Percentiles rank a stretch among this genome's conserved stretches.
These are phyloP conservation scores for Dicrurus megarhynchus DNA, from an alignment of 2,113 vertebrate species.

Conservation along the genomic window DNA sequence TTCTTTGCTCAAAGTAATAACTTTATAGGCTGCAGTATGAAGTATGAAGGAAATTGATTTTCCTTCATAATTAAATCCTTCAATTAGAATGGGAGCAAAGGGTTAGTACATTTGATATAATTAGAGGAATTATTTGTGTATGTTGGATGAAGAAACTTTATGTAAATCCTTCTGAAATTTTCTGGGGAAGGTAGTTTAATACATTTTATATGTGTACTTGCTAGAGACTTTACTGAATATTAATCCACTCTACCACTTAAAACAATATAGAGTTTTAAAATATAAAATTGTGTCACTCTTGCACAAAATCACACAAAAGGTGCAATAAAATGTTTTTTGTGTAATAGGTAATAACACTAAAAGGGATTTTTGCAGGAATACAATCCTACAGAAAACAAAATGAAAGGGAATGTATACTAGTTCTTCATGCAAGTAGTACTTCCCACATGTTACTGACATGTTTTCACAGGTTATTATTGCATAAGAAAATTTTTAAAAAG, in stretches of 20 bases:
- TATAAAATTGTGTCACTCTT: background rate
- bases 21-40: background rate
- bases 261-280: background rate
- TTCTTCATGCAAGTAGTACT: background rate
- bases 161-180: background rate
- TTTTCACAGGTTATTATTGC: background rate
- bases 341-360: background rate
- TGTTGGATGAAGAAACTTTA: conserved; percentile 17
- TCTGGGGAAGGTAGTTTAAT: background rate
- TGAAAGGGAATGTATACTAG: background rate
- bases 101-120: background rate
- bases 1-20: background rate
- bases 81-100: background rate
- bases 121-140: background rate
- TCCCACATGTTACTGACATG: background rate
- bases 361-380: background rate
- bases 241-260: background rate
- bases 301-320: background rate
- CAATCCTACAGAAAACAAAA: background rate
- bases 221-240: background rate
- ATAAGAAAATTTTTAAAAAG: background rate
- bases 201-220: background rate
- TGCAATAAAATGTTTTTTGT: background rate
- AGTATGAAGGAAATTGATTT: conserved; percentile 14
- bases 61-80: conserved; percentile 31